Percentiles rank a stretch among this genome's conserved stretches.
Conservation (phyloP, 2,888 invertebrate genomes). For the Leucoptera coffeella region DNA sequence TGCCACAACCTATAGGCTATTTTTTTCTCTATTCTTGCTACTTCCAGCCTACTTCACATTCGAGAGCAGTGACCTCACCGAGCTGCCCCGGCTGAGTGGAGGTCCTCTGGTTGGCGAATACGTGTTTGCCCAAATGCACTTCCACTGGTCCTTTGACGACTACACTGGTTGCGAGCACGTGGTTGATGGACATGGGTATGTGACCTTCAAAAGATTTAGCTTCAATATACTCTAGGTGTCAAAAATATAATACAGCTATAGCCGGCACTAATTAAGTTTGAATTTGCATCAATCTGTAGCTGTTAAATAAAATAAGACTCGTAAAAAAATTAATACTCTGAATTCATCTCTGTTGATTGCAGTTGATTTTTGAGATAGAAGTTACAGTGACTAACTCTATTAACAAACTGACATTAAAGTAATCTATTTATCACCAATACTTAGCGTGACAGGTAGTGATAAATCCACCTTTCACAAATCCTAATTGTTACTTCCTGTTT, state of each 20-base stretch:
- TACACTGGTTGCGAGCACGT: constrained; percentile 76
- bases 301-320: too few species aligned
- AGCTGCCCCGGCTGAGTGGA: constrained; percentile 56
- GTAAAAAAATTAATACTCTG: too few species aligned
- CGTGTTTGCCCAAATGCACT: constrained; percentile 72
- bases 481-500: too few species aligned
- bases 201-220: constrained; percentile 6
- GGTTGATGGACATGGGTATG: constrained; percentile 63
- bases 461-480: too few species aligned
- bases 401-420: too few species aligned
- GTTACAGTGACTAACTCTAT: too few species aligned
- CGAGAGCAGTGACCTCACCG: constrained; percentile 46
- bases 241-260: background rate
- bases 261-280: too few species aligned
- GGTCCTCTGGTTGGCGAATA: constrained; percentile 62
- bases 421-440: too few species aligned
- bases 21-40: constrained; percentile 1
- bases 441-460: too few species aligned
- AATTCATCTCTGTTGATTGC: too few species aligned
- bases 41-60: constrained; percentile 57
- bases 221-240: background rate
- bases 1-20: background rate
- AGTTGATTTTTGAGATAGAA: too few species aligned
- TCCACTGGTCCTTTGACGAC: constrained; percentile 74
- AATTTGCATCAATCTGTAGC: too few species aligned